These are phyloP conservation scores for Catotricha subobsoleta DNA, from an alignment of 2,888 invertebrate genomes.

Conservation along the genomic window DNA sequence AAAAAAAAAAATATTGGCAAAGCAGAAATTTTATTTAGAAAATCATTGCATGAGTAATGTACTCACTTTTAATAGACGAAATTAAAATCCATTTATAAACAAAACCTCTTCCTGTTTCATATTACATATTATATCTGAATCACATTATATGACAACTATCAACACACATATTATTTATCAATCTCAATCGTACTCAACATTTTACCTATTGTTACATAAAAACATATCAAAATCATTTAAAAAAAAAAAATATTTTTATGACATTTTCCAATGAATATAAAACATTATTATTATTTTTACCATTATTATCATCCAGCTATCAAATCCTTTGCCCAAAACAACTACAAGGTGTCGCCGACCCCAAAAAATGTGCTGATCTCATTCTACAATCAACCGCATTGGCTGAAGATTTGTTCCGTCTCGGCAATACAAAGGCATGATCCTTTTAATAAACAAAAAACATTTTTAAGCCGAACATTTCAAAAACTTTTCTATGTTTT, in stretches of 20 bases:
- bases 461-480: too few relatives aligned
- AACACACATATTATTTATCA: too few relatives aligned
- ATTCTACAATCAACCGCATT: conserved; percentile 71
- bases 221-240: too few relatives aligned
- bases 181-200: too few relatives aligned
- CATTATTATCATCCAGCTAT: conserved; percentile 52
- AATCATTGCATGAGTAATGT: not conserved
- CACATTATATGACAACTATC: too few relatives aligned
- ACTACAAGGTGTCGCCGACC: conserved; percentile 53
- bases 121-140: too few relatives aligned
- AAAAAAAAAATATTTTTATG: conserved; percentile 11
- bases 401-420: conserved; percentile 81
- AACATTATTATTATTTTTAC: not conserved
- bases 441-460: conserved; percentile 8
- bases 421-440: conserved; percentile 98
- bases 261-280: conserved; percentile 10
- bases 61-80: not conserved
- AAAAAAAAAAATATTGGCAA: too few relatives aligned
- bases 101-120: too few relatives aligned
- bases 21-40: not conserved
- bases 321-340: conserved; percentile 91
- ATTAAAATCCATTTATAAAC: too few relatives aligned
- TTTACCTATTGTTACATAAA: too few relatives aligned
- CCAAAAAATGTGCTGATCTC: conserved; percentile 64
- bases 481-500: too few relatives aligned